These are phyloP conservation scores for Argynnis bischoffii DNA, from an alignment of 2,888 invertebrate species.

Conservation along the genomic window DNA sequence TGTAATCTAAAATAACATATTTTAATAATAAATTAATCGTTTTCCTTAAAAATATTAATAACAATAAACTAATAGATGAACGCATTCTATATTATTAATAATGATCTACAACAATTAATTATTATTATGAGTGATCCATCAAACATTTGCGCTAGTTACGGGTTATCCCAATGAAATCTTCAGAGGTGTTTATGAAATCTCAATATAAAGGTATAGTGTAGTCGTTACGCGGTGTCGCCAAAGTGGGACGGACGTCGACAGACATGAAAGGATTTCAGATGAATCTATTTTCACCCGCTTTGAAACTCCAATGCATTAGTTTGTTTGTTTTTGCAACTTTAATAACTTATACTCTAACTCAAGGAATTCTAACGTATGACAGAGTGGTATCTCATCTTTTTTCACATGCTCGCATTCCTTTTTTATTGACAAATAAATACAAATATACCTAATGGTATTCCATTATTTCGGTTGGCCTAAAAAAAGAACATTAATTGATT, in stretches of 20 bases:
- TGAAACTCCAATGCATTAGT: slow-evolving; percentile 62
- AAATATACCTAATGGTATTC: too few relatives aligned
- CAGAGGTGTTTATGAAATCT: slow-evolving; percentile 36
- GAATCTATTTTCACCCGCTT: slow-evolving; percentile 77
- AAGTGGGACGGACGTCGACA: slow-evolving; percentile 46
- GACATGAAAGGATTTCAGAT: slow-evolving; percentile 77
- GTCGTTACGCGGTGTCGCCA: slow-evolving; percentile 50
- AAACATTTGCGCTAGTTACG: neutral
- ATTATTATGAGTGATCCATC: too few relatives aligned
- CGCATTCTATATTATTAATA: neutral
- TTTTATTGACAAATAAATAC: neutral
- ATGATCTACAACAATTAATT: neutral
- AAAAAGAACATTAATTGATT: too few relatives aligned
- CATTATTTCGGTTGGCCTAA: too few relatives aligned
- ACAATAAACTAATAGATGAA: too few relatives aligned
- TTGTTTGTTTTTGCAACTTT: slow-evolving; percentile 77
- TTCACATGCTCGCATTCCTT: neutral
- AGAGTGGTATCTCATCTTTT: neutral
- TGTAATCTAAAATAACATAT: too few relatives aligned
- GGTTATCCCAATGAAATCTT: slow-evolving; percentile 4
- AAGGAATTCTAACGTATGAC: slow-evolving; percentile 45
- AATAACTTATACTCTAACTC: slow-evolving; percentile 48
- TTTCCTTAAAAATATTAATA: too few relatives aligned
- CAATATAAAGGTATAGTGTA: slow-evolving; percentile 34
- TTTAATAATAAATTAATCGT: too few relatives aligned